Conservation (phyloP, 2,113 vertebrate genomes). For the Hylia prasina region DNA sequence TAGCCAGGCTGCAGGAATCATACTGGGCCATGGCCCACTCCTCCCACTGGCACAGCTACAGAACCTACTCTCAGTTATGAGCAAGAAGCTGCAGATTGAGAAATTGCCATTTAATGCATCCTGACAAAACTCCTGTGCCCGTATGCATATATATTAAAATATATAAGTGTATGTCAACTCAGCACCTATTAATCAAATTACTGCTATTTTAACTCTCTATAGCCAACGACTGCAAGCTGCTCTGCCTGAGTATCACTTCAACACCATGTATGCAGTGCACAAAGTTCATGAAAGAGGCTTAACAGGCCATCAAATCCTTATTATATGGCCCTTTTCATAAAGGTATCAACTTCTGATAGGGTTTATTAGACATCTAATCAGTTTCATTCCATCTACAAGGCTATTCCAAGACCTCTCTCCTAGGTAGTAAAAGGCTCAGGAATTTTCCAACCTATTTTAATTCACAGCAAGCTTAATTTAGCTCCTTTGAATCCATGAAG, state of each 20-base stretch:
- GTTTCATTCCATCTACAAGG: background rate
- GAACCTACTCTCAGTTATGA: background rate
- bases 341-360: background rate
- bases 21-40: fast-evolving
- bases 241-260: background rate
- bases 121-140: background rate
- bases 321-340: background rate
- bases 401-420: background rate
- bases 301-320: background rate
- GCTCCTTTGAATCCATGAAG: background rate
- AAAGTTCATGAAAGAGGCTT: background rate
- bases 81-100: background rate
- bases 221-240: background rate
- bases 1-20: background rate
- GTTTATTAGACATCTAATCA: background rate
- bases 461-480: background rate
- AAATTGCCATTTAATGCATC: background rate
- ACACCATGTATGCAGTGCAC: background rate
- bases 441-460: background rate
- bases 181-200: background rate
- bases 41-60: background rate
- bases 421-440: background rate
- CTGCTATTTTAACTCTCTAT: background rate
- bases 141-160: background rate
- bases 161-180: background rate